phyloP scores from a whole-genome alignment of 2,113 vertebrate species.

The Hemibagrus wyckioides region DNA sequence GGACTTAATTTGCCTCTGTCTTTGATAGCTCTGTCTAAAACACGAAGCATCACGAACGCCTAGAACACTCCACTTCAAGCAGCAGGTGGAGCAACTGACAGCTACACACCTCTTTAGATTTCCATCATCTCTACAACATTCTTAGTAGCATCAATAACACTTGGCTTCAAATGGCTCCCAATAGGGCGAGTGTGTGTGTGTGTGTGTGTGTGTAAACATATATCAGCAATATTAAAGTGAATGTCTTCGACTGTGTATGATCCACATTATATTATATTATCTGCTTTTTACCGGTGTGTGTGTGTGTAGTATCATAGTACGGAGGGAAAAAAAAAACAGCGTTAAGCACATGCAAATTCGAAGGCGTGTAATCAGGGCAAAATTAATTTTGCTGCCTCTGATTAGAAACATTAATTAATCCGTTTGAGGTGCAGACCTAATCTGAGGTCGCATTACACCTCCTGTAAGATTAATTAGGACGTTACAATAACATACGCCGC shows the following conservation, averaged over 20 bases:
- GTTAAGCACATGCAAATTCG: constrained; percentile 94
- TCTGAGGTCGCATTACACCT: constrained; percentile 95
- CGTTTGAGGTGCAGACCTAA: constrained; percentile 90
- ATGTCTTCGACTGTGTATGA: constrained; percentile 8
- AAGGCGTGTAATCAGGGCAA: constrained; percentile 92
- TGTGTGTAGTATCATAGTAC: constrained; percentile 30
- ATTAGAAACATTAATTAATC: constrained; percentile 97
- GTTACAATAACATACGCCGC: constrained; percentile 92
- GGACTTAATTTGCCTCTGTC: neutral
- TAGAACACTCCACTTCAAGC: constrained; percentile 27
- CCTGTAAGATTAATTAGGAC: constrained; percentile 97
- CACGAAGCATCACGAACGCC: neutral
- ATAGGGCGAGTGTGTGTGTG: neutral
- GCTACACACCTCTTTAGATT: constrained; percentile 35
- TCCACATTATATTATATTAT: constrained; percentile 20
- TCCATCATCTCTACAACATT: constrained; percentile 37
- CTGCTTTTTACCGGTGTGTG: constrained; percentile 30
- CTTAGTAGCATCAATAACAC: constrained; percentile 51
- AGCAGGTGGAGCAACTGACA: constrained; percentile 50
- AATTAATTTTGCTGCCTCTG: constrained; percentile 96
- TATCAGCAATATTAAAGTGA: constrained; percentile 31
- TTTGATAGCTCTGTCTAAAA: neutral
- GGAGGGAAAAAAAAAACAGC: constrained; percentile 80
- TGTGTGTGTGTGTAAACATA: constrained; percentile 35
- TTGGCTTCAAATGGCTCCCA: constrained; percentile 46